These are phyloP conservation scores for Chaenogobius annularis DNA, from an alignment of 2,113 vertebrate genomes.

Conservation along the genomic window DNA sequence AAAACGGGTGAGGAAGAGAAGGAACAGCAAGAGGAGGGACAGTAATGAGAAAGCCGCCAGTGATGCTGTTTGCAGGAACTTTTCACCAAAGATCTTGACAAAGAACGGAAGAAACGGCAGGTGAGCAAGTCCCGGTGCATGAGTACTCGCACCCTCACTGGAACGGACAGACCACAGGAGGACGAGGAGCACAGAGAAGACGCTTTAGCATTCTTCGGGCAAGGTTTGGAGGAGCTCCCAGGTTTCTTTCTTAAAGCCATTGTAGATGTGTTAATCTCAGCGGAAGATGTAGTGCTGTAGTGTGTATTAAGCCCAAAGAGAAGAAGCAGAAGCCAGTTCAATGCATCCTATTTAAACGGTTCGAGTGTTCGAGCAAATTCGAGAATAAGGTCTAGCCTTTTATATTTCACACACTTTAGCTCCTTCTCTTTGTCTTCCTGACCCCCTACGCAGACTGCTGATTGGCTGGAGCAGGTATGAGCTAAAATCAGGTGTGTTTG, in stretches of 20 bases:
- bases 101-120: constrained; percentile 76
- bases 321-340: not conserved
- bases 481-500: constrained; percentile 39
- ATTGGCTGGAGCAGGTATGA: constrained; percentile 42
- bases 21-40: constrained; percentile 17
- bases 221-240: not conserved
- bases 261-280: not conserved
- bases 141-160: constrained; percentile 78
- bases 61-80: constrained; percentile 39
- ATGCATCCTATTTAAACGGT: constrained; percentile 21
- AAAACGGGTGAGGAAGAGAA: constrained; percentile 69
- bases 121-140: constrained; percentile 83
- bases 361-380: constrained; percentile 24
- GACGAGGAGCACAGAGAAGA: constrained; percentile 28
- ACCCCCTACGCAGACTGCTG: constrained; percentile 42
- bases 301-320: not conserved
- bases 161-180: constrained; percentile 69
- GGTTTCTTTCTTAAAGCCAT: constrained; percentile 46
- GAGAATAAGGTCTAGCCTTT: constrained; percentile 10
- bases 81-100: constrained; percentile 69
- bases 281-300: not conserved
- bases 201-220: not conserved
- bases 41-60: constrained; percentile 25
- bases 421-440: constrained; percentile 13
- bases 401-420: constrained; percentile 25